phyloP scores from a whole-genome alignment of 2,888 invertebrate species.

The Prenolepis imparis region DNA sequence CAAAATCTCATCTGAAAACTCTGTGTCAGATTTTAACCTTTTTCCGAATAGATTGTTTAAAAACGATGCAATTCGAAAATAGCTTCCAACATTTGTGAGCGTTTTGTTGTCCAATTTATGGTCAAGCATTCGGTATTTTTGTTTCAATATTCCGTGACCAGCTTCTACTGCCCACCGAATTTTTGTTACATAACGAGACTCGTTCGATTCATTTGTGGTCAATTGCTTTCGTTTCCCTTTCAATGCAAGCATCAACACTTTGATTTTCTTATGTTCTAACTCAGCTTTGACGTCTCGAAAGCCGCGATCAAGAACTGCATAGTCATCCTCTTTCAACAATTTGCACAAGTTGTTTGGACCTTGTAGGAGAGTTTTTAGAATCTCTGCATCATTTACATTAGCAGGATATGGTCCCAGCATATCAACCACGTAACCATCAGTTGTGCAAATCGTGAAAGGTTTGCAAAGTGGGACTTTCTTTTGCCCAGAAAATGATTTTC shows the following conservation, averaged over 20 bases:
- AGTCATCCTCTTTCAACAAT: conserved; percentile 63
- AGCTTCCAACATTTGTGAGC: not conserved
- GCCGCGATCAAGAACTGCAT: conserved; percentile 72
- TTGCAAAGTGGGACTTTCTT: conserved; percentile 71
- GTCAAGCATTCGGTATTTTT: not conserved
- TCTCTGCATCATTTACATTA: conserved; percentile 71
- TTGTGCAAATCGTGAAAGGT: conserved; percentile 67
- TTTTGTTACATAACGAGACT: not conserved
- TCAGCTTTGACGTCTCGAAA: conserved; percentile 67
- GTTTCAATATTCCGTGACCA: not conserved
- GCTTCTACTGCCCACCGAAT: not conserved
- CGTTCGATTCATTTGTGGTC: not conserved
- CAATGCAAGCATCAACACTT: not conserved
- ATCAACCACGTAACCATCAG: conserved; percentile 37
- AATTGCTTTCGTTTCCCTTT: not conserved
- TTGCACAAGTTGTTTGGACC: conserved; percentile 34
- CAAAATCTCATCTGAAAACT: not conserved
- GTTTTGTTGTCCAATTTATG: not conserved
- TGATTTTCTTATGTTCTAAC: not conserved
- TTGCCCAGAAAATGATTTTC: conserved; percentile 66
- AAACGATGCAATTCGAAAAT: not conserved
- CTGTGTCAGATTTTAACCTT: not conserved
- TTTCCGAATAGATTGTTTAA: not conserved
- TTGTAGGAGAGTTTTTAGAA: conserved; percentile 58
- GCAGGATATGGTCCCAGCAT: conserved; percentile 64